Conservation (phyloP, 2,113 vertebrate genomes). For the Larimichthys polyactis region DNA sequence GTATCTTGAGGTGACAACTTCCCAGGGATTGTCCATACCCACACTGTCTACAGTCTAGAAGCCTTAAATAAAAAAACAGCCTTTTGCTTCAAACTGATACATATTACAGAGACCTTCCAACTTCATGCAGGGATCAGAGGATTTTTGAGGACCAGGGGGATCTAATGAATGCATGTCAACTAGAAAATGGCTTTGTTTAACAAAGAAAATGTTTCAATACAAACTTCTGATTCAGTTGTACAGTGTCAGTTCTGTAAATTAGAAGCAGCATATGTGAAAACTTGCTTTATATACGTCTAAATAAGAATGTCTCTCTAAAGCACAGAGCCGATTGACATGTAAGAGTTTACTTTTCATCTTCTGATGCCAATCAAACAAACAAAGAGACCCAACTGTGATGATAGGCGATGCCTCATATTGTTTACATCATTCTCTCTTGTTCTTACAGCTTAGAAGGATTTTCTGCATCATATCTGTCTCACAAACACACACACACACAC, state of each 20-base stretch:
- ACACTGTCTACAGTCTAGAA: not conserved
- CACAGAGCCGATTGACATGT: not conserved
- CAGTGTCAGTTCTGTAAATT: not conserved
- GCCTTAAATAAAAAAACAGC: not conserved
- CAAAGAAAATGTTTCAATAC: not conserved
- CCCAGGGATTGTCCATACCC: no score
- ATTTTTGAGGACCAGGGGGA: not conserved
- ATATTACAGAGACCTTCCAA: not conserved
- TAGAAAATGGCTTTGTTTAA: not conserved
- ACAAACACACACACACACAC: not conserved
- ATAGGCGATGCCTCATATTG: not conserved
- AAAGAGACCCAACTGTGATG: constrained; percentile 12
- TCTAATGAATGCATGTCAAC: not conserved
- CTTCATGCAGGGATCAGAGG: not conserved
- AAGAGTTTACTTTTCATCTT: constrained; percentile 29
- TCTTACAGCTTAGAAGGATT: not conserved
- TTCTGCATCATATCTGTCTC: not conserved
- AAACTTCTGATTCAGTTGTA: not conserved
- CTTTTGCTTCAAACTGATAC: not conserved
- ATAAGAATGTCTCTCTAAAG: not conserved
- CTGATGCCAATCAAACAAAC: constrained; percentile 26
- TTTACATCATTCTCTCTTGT: not conserved
- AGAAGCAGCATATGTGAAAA: not conserved
- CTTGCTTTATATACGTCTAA: not conserved
- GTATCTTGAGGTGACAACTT: no score